Percentiles rank a stretch among this genome's conserved stretches.
These are phyloP conservation scores for Ochropleura plecta DNA, from an alignment of 2,888 invertebrate species.

Conservation along the genomic window DNA sequence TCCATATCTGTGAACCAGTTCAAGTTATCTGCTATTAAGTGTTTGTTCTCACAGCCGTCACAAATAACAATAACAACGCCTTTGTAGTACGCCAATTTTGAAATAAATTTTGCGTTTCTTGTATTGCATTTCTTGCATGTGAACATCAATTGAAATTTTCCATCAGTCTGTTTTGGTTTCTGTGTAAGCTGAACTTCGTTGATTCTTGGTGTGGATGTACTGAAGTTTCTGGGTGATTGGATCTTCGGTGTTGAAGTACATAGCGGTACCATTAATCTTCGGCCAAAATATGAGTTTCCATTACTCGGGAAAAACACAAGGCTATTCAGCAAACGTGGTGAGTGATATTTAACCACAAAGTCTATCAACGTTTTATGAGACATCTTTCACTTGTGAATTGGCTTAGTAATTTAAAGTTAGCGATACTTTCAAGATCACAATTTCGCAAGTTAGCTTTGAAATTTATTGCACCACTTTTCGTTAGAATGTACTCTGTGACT, in stretches of 20 bases:
- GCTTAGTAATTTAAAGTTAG: neutral
- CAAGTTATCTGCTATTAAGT: slow-evolving; percentile 98
- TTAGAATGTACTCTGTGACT: too few species aligned
- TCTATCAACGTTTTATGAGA: slow-evolving; percentile 85
- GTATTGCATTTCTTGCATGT: slow-evolving; percentile 97
- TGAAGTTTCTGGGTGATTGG: slow-evolving; percentile 80
- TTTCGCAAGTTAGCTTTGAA: neutral
- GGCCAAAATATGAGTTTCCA: slow-evolving; percentile 86
- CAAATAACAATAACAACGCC: slow-evolving; percentile 98
- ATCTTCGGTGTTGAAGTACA: slow-evolving; percentile 79
- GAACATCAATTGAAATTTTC: slow-evolving; percentile 93
- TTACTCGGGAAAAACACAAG: slow-evolving; percentile 86
- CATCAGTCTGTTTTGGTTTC: slow-evolving; percentile 77
- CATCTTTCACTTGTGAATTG: slow-evolving; percentile 70
- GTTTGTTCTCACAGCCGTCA: slow-evolving; percentile 96
- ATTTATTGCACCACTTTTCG: slow-evolving; percentile 65
- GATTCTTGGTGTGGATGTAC: slow-evolving; percentile 74
- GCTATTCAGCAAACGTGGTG: slow-evolving; percentile 84
- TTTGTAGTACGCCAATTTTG: slow-evolving; percentile 95
- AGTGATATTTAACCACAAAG: slow-evolving; percentile 86
- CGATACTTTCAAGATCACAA: neutral
- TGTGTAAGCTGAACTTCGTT: slow-evolving; percentile 72
- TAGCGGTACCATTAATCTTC: slow-evolving; percentile 77
- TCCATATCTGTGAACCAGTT: slow-evolving; percentile 97
- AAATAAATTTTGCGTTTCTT: slow-evolving; percentile 94